Percentiles rank a stretch among this genome's conserved stretches.
phyloP scores from a whole-genome alignment of 2,888 invertebrate species.

The Octodonta nipae region DNA sequence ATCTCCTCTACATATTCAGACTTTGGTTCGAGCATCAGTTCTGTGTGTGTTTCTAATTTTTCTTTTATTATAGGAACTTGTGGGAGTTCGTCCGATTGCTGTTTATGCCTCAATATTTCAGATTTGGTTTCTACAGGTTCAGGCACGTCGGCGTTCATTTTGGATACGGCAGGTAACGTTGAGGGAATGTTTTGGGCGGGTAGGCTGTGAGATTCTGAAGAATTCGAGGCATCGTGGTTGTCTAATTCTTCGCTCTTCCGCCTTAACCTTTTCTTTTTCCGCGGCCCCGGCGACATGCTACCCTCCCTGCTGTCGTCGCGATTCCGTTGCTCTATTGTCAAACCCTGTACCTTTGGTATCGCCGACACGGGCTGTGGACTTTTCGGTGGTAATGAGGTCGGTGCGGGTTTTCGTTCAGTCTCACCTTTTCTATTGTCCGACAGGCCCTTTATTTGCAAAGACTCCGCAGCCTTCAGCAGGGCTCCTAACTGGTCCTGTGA shows the following conservation, averaged over 20 bases:
- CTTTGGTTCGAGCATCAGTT: constrained; percentile 55
- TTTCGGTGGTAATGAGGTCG: constrained; percentile 31
- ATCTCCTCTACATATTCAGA: constrained; percentile 58
- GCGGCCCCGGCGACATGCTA: constrained; percentile 56
- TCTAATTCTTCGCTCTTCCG: constrained; percentile 48
- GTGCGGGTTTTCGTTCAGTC: constrained; percentile 30
- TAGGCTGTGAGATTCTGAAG: constrained; percentile 38
- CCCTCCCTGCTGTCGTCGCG: constrained; percentile 49
- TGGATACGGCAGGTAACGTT: constrained; percentile 28
- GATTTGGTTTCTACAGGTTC: constrained; percentile 33
- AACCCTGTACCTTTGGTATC: constrained; percentile 34
- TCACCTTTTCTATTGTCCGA: constrained; percentile 65
- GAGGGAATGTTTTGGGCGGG: constrained; percentile 38
- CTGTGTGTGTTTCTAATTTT: constrained; percentile 43
- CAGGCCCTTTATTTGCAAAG: constrained; percentile 80
- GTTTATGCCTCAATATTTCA: constrained; percentile 36
- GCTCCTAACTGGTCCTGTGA: constrained; percentile 83
- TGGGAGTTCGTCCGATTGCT: constrained; percentile 27
- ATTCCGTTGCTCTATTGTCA: constrained; percentile 35
- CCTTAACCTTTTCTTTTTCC: constrained; percentile 51
- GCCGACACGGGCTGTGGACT: constrained; percentile 38
- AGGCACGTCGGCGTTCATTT: constrained; percentile 35
- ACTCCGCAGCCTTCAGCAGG: constrained; percentile 78
- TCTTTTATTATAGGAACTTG: constrained; percentile 40
- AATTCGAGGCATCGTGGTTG: constrained; percentile 44